Conservation (phyloP, 2,113 vertebrate species). For the Otis tarda region DNA sequence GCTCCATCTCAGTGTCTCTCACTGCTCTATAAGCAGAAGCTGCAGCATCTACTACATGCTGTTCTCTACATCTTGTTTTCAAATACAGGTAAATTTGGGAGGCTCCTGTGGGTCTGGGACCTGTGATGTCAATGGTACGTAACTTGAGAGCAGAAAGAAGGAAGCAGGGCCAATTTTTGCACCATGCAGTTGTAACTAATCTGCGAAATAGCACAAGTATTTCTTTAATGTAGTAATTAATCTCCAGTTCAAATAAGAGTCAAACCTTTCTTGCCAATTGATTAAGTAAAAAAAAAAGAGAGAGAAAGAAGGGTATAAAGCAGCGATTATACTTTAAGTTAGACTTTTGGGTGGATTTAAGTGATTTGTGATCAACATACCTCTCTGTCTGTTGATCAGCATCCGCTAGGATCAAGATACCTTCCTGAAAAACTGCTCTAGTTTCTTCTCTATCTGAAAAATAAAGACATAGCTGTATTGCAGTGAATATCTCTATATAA, state of each 20-base stretch:
- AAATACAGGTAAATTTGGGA: background rate
- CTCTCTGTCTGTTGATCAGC: background rate
- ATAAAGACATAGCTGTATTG: background rate
- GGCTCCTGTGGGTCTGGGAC: background rate
- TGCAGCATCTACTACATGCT: background rate
- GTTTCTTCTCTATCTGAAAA: constrained; percentile 18
- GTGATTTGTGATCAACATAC: background rate
- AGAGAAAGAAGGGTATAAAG: background rate
- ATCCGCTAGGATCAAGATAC: background rate
- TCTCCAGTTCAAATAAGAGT: background rate
- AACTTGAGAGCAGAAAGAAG: background rate
- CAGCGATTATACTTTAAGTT: background rate
- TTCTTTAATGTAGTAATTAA: background rate
- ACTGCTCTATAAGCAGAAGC: background rate
- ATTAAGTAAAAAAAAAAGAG: background rate
- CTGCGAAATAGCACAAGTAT: background rate
- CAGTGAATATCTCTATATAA: background rate
- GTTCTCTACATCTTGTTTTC: background rate
- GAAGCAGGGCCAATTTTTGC: background rate
- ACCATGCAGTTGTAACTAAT: background rate
- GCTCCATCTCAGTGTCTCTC: background rate
- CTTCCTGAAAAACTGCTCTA: constrained; percentile 8
- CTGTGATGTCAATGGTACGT: too few relatives aligned
- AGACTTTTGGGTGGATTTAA: background rate
- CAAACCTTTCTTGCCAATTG: background rate